A percentile compares a stretch with the other conserved stretches of the same genome.
Conservation (phyloP, 2,888 invertebrate species). For the Scaptomyza caliginosa region DNA sequence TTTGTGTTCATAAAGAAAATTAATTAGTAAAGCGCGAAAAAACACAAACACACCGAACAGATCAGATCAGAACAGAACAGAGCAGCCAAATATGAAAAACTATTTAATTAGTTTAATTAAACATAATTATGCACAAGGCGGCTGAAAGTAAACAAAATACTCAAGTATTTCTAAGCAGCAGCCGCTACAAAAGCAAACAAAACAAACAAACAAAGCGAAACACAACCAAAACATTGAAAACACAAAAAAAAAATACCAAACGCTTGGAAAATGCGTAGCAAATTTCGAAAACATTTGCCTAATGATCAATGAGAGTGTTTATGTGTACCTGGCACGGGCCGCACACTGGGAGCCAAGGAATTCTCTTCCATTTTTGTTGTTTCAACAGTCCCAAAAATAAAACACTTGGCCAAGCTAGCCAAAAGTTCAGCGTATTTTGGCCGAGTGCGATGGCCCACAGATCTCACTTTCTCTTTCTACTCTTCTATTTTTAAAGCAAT, state of each 20-base stretch:
- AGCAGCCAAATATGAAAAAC: conserved; percentile 45
- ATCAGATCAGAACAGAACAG: conserved; percentile 1
- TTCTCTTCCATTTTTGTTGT: conserved; percentile 13
- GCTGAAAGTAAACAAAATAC: conserved; percentile 32
- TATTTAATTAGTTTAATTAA: conserved; percentile 73
- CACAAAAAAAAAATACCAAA: background rate
- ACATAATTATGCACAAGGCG: conserved; percentile 66
- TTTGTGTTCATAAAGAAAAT: conserved; percentile 66
- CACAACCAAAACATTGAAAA: conserved; percentile 8
- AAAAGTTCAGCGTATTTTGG: conserved; percentile 53
- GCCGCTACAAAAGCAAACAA: conserved; percentile 27
- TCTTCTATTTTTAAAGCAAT: conserved; percentile 57
- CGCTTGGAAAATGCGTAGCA: conserved; percentile 36
- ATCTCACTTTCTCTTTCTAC: conserved; percentile 1
- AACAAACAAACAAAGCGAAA: conserved; percentile 18
- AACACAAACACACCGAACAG: conserved; percentile 24
- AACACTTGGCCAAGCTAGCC: conserved; percentile 26
- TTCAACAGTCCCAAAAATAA: conserved; percentile 37
- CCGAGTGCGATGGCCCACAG: conserved; percentile 50
- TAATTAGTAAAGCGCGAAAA: conserved; percentile 66
- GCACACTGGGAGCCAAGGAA: conserved; percentile 15
- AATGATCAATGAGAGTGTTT: conserved; percentile 36
- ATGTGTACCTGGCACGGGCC: conserved; percentile 18
- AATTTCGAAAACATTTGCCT: conserved; percentile 24
- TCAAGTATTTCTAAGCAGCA: conserved; percentile 25